Conservation (phyloP, 1,140 invertebrate species). For the Samia ricini region DNA sequence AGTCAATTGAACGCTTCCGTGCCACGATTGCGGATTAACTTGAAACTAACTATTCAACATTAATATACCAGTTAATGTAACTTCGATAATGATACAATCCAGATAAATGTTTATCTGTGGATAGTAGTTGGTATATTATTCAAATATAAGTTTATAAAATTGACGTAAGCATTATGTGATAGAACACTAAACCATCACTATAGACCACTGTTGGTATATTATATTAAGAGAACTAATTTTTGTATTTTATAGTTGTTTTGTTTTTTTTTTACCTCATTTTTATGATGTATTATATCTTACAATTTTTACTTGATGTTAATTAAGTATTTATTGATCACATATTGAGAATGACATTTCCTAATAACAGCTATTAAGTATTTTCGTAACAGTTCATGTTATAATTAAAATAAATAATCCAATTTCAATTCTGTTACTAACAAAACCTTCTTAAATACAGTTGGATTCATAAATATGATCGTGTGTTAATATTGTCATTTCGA, state of each 20-base stretch:
- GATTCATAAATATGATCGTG: neutral
- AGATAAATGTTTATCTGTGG: neutral
- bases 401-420: neutral
- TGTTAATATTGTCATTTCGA: neutral
- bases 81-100: neutral
- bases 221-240: no score
- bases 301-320: no score
- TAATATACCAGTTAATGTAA: conserved; percentile 1
- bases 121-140: neutral
- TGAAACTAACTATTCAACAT: neutral
- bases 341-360: no score
- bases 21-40: conserved; percentile 26
- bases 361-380: no score
- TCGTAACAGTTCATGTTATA: no score
- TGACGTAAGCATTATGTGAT: neutral
- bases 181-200: no score
- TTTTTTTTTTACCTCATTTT: no score
- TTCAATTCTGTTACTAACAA: neutral
- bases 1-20: conserved; percentile 19
- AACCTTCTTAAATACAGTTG: neutral
- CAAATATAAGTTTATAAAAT: neutral
- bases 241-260: no score
- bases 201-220: no score
- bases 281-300: no score
- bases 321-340: no score